Conservation (phyloP, 1,140 invertebrate species). For the Nomia melanderi region DNA sequence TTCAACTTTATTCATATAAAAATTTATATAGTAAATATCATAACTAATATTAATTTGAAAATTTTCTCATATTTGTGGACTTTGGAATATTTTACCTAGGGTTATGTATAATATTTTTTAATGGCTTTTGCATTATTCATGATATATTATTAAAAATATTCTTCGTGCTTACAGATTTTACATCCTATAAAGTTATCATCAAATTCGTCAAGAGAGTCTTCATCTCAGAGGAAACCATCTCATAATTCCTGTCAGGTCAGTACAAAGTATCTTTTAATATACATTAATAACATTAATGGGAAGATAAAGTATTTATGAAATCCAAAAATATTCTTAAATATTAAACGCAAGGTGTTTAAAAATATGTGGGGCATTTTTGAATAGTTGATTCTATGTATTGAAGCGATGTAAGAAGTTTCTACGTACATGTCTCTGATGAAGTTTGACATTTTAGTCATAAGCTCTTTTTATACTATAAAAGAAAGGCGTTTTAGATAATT, state of each 20-base stretch:
- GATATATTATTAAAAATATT: background rate
- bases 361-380: too few relatives aligned
- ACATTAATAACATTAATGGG: too few relatives aligned
- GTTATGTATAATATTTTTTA: constrained; percentile 16
- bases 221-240: constrained; percentile 82
- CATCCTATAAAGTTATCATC: constrained; percentile 84
- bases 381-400: too few relatives aligned
- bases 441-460: too few relatives aligned
- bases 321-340: background rate
- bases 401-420: too few relatives aligned
- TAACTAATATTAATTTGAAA: constrained; percentile 13
- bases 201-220: constrained; percentile 83
- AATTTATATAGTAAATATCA: too few relatives aligned
- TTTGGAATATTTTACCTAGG: constrained; percentile 30
- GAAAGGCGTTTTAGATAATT: too few relatives aligned
- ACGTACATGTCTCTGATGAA: too few relatives aligned
- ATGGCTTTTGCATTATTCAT: background rate
- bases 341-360: too few relatives aligned
- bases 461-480: too few relatives aligned
- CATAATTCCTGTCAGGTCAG: constrained; percentile 84
- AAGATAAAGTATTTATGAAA: constrained; percentile 3
- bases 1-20: too few relatives aligned
- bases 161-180: constrained; percentile 77
- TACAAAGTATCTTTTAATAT: constrained; percentile 27
- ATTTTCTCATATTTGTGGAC: constrained; percentile 2